phyloP scores from a whole-genome alignment of 2,113 vertebrate species.

The Chitala chitala region DNA sequence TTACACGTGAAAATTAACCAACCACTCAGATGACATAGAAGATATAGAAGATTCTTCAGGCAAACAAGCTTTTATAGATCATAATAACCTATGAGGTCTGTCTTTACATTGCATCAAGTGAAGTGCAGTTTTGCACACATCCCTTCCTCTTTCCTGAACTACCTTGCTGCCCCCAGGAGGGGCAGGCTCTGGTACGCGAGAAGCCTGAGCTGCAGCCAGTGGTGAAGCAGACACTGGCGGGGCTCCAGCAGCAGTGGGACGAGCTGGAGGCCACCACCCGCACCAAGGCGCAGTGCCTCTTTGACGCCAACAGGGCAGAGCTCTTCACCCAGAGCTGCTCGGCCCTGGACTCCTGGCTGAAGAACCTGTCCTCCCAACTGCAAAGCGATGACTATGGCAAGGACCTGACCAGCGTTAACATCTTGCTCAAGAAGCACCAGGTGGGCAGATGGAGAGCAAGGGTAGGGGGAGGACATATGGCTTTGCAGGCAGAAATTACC shows the following conservation, averaged over 20 bases:
- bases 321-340: slow-evolving; percentile 89
- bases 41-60: too few species aligned
- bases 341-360: slow-evolving; percentile 77
- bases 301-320: slow-evolving; percentile 85
- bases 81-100: not conserved
- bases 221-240: slow-evolving; percentile 71
- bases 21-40: too few species aligned
- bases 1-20: too few species aligned
- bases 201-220: slow-evolving; percentile 78
- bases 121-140: not conserved
- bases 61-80: too few species aligned
- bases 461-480: not conserved
- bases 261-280: slow-evolving; percentile 79
- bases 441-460: slow-evolving; percentile 40
- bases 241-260: slow-evolving; percentile 76
- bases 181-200: slow-evolving; percentile 73
- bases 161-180: slow-evolving; percentile 62
- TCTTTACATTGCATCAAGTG: not conserved
- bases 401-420: slow-evolving; percentile 88
- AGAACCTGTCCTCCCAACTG: slow-evolving; percentile 76
- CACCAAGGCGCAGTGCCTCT: slow-evolving; percentile 83
- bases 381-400: slow-evolving; percentile 85
- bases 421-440: slow-evolving; percentile 89
- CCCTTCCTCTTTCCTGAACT: not conserved
- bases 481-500: not conserved